Evolutionary conservation across 2,113 vertebrate species (phyloP).

Genomic region (Cryptomyrus ogoouensis): DNA sequence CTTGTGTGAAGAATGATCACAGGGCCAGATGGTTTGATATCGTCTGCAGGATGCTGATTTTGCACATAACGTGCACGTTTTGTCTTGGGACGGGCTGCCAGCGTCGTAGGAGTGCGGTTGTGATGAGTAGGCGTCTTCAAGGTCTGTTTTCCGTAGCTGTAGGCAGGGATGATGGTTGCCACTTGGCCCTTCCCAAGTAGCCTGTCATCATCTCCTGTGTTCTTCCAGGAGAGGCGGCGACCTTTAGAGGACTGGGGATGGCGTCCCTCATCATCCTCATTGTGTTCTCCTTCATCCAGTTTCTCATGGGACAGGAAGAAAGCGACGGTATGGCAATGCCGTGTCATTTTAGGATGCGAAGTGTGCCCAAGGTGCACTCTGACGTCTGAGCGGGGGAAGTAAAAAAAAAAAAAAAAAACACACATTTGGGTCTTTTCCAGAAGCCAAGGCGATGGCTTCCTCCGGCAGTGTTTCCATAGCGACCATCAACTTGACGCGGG

Average conservation of each 20-base stretch:
- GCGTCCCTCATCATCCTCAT: constrained; percentile 88
- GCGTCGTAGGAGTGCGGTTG: not conserved
- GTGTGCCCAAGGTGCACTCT: not conserved
- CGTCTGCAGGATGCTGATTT: not conserved
- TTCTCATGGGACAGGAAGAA: constrained; percentile 64
- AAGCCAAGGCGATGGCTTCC: constrained; percentile 89
- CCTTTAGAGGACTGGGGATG: constrained; percentile 94
- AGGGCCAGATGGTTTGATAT: not conserved
- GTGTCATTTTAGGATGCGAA: not conserved
- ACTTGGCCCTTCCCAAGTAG: not conserved
- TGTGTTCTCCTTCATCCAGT: constrained; percentile 86
- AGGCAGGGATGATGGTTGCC: not conserved
- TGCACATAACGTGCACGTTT: not conserved
- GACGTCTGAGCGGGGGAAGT: not conserved
- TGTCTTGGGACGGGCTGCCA: not conserved
- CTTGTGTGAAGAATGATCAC: not conserved
- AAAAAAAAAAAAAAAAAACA: too few species aligned
- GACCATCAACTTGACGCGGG: constrained; percentile 85
- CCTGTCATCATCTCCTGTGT: not conserved
- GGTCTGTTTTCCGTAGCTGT: not conserved
- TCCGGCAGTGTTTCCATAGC: constrained; percentile 94
- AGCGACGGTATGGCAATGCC: constrained; percentile 24
- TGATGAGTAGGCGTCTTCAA: not conserved
- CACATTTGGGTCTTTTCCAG: constrained; percentile 47
- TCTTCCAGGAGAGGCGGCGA: constrained; percentile 73